Base-by-base conservation (phyloP, 2,888 invertebrate species). In the Syritta pipiens region DNA sequence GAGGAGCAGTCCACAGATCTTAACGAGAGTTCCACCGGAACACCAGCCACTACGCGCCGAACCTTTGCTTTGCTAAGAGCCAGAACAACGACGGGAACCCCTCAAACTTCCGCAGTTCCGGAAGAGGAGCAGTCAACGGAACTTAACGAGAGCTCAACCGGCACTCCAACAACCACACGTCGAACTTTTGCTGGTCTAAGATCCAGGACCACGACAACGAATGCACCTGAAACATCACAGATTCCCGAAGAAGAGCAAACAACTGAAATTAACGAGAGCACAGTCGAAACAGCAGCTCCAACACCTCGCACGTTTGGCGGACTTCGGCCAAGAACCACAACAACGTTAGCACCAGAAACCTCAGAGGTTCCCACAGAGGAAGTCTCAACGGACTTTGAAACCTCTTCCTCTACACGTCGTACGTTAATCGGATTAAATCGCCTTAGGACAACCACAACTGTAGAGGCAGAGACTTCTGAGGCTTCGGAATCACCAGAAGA, bases 101-200 rank as follows among this genome's bases (percentile, higher is more conserved):
- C 53, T 9, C 68, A 77, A 14, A 10, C 24, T 0, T 20, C 30
- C 19, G 46, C 42, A 19, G 46, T 62, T 2, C 6, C 60, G 3
- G n/a, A 59, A 26, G 20, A 14, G 17, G 75, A 81, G n/a, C n/a
- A n/a, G n/a, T n/a, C n/a, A n/a, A n/a, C n/a, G n/a, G n/a, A n/a
- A n/a, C n/a, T n/a, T n/a, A n/a, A n/a, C n/a, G n/a, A n/a, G n/a
- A n/a, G n/a, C n/a, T n/a, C n/a, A n/a, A n/a, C n/a, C n/a, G n/a
- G n/a, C n/a, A 19, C 17, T 5, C 30, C 57, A 30, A 20, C 55
- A 3, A 19, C 51, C 9, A 62, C 75, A 6, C 63, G 76, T 1
- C 67, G 82, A 12, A 83, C 82, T 81, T 42, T 57, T 30, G 22
- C 9, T 12, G 55, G 26, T 3, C 81, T 81, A 4, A 71, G n/a